Conservation (phyloP, 2,888 invertebrate species). For the Branchipolynoe longqiensis region DNA sequence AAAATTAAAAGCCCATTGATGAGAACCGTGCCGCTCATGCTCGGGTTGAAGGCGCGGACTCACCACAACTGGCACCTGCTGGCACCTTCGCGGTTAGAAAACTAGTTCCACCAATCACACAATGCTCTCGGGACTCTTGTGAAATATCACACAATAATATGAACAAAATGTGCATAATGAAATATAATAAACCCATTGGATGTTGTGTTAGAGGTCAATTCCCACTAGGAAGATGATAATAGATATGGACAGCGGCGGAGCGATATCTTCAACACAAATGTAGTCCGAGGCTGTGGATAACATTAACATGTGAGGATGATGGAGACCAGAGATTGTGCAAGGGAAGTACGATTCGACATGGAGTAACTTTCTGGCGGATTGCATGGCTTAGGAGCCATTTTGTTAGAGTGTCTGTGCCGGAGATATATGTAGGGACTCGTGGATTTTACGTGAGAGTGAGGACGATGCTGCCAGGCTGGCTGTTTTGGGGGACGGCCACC, state of each 20-base stretch:
- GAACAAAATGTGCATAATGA: background rate
- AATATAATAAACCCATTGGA: too few relatives aligned
- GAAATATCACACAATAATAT: background rate
- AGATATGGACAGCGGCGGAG: background rate
- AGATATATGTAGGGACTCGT: conserved; percentile 44
- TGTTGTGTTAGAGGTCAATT: background rate
- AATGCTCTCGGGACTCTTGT: background rate
- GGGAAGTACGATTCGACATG: conserved; percentile 16
- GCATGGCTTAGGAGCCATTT: conserved; percentile 6
- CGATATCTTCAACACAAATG: background rate
- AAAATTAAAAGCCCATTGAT: too few relatives aligned
- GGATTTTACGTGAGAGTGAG: conserved; percentile 30
- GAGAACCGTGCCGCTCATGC: background rate
- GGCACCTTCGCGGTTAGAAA: background rate
- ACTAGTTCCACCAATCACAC: background rate
- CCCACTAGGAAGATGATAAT: background rate
- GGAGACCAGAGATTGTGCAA: conserved; percentile 30
- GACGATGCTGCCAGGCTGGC: conserved; percentile 41
- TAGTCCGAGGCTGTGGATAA: conserved; percentile 34
- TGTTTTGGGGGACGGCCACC: conserved; percentile 45
- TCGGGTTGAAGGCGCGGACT: background rate
- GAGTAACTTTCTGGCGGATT: conserved; percentile 43
- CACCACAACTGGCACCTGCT: conserved; percentile 31
- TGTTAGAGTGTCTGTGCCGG: background rate
- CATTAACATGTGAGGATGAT: conserved; percentile 47